A percentile compares a stretch with the other conserved stretches of the same genome.
These are phyloP conservation scores for Hippocampus abdominalis DNA, from an alignment of 2,113 vertebrate genomes.

Conservation along the genomic window DNA sequence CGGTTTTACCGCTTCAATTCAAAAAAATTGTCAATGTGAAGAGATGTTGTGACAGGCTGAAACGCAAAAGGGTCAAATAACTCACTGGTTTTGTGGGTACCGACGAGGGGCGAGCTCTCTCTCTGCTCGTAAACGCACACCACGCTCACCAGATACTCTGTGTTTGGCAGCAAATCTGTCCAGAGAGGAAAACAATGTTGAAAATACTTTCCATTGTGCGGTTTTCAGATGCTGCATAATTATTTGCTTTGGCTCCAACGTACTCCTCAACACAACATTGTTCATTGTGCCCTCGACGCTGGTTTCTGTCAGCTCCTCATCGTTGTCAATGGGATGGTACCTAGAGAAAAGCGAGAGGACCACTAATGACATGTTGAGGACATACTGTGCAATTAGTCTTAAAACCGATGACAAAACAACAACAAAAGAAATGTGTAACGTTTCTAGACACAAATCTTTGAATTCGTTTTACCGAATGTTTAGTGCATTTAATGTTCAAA, in stretches of 20 bases:
- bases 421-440: no score
- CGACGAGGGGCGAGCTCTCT: slow-evolving; percentile 80
- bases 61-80: background rate
- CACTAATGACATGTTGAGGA: background rate
- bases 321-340: slow-evolving; percentile 87
- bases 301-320: slow-evolving; percentile 82
- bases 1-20: background rate
- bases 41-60: background rate
- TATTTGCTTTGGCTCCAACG: slow-evolving; percentile 37
- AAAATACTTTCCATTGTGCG: background rate
- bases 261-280: slow-evolving; percentile 81
- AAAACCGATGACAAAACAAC: no score
- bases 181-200: slow-evolving; percentile 1
- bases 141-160: slow-evolving; percentile 87
- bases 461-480: background rate
- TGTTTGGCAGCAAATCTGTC: slow-evolving; percentile 88
- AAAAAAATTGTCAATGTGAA: slow-evolving; percentile 60
- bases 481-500: slow-evolving; percentile 42
- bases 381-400: no score
- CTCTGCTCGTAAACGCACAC: slow-evolving; percentile 87
- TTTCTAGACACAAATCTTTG: background rate
- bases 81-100: slow-evolving; percentile 84
- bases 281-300: slow-evolving; percentile 73
- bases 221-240: background rate
- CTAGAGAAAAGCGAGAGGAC: slow-evolving; percentile 29